Percentiles rank a stretch among this genome's conserved stretches.
Evolutionary conservation across 2,888 invertebrate genomes (phyloP).

Genomic region (Drosophila cracens): DNA sequence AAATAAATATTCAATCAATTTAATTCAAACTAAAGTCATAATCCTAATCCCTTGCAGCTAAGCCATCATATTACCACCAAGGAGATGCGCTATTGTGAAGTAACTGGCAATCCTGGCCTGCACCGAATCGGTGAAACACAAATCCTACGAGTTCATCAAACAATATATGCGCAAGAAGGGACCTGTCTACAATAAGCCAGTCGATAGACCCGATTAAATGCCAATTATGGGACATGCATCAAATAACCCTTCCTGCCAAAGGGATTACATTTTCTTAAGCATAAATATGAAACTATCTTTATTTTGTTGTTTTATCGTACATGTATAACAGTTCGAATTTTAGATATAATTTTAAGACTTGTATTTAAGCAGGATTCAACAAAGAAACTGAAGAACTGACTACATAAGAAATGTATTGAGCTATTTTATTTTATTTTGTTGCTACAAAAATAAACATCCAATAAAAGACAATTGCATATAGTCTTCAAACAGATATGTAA

Average conservation of each 20-base stretch:
- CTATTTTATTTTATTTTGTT: slow-evolving; percentile 10
- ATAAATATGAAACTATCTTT: not conserved
- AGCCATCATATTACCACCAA: slow-evolving; percentile 69
- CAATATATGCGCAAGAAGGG: slow-evolving; percentile 99
- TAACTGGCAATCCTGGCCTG: slow-evolving; percentile 60
- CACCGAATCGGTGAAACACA: slow-evolving; percentile 90
- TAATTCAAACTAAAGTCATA: not conserved
- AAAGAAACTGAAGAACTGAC: not conserved
- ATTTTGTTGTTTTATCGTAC: not conserved
- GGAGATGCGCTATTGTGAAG: slow-evolving; percentile 68
- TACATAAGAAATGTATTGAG: slow-evolving; percentile 39
- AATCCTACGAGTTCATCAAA: slow-evolving; percentile 96
- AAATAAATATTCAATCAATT: not conserved
- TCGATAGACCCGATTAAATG: slow-evolving; percentile 42
- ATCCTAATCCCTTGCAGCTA: slow-evolving; percentile 32
- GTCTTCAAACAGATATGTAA: not conserved
- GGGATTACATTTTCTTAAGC: slow-evolving; percentile 1
- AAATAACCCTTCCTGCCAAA: slow-evolving; percentile 13
- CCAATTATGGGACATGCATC: slow-evolving; percentile 2
- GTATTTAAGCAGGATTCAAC: slow-evolving; percentile 2
- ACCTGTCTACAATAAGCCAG: slow-evolving; percentile 85
- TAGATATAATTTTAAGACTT: not conserved
- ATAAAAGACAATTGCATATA: too few species aligned
- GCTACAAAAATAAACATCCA: slow-evolving; percentile 17
- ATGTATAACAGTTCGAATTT: slow-evolving; percentile 8